A percentile compares a stretch with the other conserved stretches of the same genome.
Conservation (phyloP, 2,797 vertebrate species). For the Botia almorhae region DNA sequence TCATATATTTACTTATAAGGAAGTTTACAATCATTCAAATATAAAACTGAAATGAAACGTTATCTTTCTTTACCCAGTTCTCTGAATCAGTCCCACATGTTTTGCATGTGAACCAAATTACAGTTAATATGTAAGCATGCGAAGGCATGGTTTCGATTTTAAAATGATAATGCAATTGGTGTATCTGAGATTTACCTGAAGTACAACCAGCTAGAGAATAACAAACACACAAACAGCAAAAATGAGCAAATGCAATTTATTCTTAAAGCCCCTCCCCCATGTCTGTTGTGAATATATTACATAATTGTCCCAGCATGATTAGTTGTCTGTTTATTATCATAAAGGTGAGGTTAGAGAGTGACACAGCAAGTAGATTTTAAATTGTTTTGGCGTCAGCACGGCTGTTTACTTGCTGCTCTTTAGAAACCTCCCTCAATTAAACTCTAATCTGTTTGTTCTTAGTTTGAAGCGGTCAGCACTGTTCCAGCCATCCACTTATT, state of each 20-base stretch:
- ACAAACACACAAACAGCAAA: background rate
- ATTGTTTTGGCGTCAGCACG: conserved; percentile 33
- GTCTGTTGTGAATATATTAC: background rate
- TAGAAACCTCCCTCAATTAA: conserved; percentile 40
- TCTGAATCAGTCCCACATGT: conserved; percentile 24
- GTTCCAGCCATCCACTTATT: conserved; percentile 46
- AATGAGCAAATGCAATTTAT: background rate
- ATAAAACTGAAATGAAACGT: conserved; percentile 15
- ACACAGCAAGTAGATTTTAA: conserved; percentile 36
- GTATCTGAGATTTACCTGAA: conserved; percentile 21
- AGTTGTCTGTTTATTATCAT: conserved; percentile 37
- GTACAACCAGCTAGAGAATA: background rate
- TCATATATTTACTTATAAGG: background rate
- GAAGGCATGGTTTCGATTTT: background rate
- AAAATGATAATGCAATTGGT: conserved; percentile 4
- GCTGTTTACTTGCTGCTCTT: conserved; percentile 35
- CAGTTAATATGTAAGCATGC: conserved; percentile 3
- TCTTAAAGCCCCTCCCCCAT: background rate
- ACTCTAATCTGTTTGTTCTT: conserved; percentile 34
- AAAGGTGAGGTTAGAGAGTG: conserved; percentile 23
- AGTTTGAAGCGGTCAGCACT: conserved; percentile 30
- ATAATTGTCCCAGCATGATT: conserved; percentile 7
- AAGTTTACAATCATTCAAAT: conserved; percentile 13
- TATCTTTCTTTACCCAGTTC: conserved; percentile 14
- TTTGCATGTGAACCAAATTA: conserved; percentile 26